phyloP scores from a whole-genome alignment of 2,113 vertebrate genomes.

The Apus apus region DNA sequence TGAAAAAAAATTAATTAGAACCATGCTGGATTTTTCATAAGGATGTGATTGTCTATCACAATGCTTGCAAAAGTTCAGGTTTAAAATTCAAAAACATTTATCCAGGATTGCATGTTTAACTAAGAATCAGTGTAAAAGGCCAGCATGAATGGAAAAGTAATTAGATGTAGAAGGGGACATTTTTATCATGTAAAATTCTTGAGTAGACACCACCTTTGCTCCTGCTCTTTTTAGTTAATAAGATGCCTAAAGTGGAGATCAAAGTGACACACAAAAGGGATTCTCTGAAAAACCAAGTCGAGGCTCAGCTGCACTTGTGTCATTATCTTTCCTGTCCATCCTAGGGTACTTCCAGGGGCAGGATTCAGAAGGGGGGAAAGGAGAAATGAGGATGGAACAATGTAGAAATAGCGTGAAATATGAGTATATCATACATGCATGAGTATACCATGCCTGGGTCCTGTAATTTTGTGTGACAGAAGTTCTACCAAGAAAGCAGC shows the following conservation, averaged over 20 bases:
- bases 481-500: background rate
- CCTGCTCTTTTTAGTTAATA: background rate
- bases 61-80: background rate
- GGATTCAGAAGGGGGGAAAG: background rate
- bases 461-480: background rate
- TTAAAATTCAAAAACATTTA: background rate
- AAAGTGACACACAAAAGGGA: background rate
- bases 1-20: constrained; percentile 39
- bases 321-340: background rate
- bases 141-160: background rate
- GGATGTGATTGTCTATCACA: background rate
- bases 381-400: background rate
- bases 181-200: background rate
- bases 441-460: background rate
- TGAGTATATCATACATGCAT: background rate
- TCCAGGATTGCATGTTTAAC: background rate
- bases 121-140: background rate
- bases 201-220: background rate
- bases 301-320: background rate
- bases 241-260: background rate
- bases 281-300: background rate
- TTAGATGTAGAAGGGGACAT: background rate
- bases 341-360: background rate
- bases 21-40: background rate
- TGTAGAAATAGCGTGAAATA: background rate